These are phyloP conservation scores for Trachymyrmex septentrionalis DNA, from an alignment of 1,140 invertebrate species.

Conservation along the genomic window DNA sequence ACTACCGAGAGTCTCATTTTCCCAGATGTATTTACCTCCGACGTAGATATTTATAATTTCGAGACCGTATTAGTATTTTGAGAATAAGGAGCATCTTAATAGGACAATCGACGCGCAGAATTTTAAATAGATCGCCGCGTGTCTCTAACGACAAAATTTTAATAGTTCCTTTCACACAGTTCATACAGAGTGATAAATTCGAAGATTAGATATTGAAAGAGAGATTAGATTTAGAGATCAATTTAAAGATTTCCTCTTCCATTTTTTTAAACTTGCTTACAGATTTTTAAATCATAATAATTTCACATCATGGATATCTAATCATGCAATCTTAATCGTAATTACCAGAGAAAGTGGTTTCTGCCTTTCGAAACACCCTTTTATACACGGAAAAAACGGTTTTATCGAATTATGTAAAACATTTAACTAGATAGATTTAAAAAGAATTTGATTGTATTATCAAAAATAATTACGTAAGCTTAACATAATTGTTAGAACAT, in stretches of 20 bases:
- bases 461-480: too few species aligned
- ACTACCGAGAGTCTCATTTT: slow-evolving; percentile 36
- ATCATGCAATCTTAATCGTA: slow-evolving; percentile 21
- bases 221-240: too few species aligned
- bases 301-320: not conserved
- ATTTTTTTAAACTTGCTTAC: not conserved
- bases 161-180: not conserved
- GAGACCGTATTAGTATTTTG: slow-evolving; percentile 16
- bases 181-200: too few species aligned
- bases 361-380: not conserved
- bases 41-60: slow-evolving; percentile 49
- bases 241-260: not conserved
- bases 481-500: too few species aligned
- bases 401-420: too few species aligned
- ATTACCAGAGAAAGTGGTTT: not conserved
- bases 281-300: too few species aligned
- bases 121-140: not conserved
- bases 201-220: too few species aligned
- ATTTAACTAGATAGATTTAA: too few species aligned
- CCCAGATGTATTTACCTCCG: slow-evolving; percentile 46
- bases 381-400: not conserved
- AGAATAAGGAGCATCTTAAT: not conserved
- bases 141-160: not conserved
- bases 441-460: too few species aligned
- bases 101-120: slow-evolving; percentile 17